Base-by-base conservation (phyloP, 2,888 invertebrate genomes). In the Penaeus monodon region DNA sequence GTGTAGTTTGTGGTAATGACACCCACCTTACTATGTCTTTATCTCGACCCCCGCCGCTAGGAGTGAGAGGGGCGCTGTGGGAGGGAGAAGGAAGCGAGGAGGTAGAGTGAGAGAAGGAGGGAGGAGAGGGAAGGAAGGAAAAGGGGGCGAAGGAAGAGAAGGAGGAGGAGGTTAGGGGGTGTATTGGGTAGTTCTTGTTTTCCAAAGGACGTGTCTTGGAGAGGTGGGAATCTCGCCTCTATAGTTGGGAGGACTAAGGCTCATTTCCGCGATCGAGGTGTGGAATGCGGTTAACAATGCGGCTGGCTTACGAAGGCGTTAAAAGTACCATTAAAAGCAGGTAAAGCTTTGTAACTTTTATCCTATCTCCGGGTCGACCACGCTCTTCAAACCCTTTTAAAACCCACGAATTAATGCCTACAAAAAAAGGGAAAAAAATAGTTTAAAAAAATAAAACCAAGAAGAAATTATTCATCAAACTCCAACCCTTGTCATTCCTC, bases 1-100 rank as follows among this genome's bases (percentile, higher is more conserved):
- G 82, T 68, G 63, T 73, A 22, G 63, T 74, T 73, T 81, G 70
- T 81, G 82, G 82, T 82, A 74, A 82, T 73, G 74, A 73, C n/a
- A 24, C 73, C 57, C 22, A 29, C 33, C 73, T 57, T 82, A 64
- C 63, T 44, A 70, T 82, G 82, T 82, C 82, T 81, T 82, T 65
- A 65, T 82, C 49, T 63, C n/a, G 76, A 49, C 38, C 57, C 57
- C 49, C 57, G 76, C 57, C 57, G 57, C 76, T 57, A 44, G 76
- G 12, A 77, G 57, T 29, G 77, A 77, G 77, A 57, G 57, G 63
- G 77, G 38, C 29, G 63, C 22, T 17, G 38, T 38, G 38, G 38
- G 63, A 63, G 63, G 77, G 63, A 29, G 63, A 29, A 49, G 77
- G 63, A 63, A 27, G 27, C 20, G 77, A 63, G 27, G 27, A 27